Base-by-base conservation (phyloP, 2,888 invertebrate genomes). In the Melanargia galathea region DNA sequence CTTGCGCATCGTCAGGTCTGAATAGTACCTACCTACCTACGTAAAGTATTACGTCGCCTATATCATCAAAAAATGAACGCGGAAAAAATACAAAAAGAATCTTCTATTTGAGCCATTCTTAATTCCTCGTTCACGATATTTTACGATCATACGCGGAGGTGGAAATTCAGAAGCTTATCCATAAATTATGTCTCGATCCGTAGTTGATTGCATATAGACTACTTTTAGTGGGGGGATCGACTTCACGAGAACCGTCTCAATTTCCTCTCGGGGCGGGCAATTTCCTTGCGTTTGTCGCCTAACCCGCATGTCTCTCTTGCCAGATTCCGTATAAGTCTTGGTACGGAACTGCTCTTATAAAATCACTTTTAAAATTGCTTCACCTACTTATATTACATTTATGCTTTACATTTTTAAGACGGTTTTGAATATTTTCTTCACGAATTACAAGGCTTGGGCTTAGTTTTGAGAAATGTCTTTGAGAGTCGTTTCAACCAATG, bases 261-360 rank as follows among this genome's bases (percentile, higher is more conserved):
- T 88, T 87, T 87, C 85, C 88, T 80, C 76, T 68, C 73, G 77
- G 76, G 76, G 78, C 73, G 75, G 76, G 82, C 85, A 86, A 89
- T 89, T 88, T 89, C 87, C 87, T 85, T 73, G 73, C 78, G 84
- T 84, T 86, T 85, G 86, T 80, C 82, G 76, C 69, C 63, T 62
- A 54, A 58, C 63, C 62, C 38, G 48, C 64, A 57, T n/a, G 57
- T 57, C 57, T 45, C 30, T 16, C 30, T 57, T 18, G 45, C 30
- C 18, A 40, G 16, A 11, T 18, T 43, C 43, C 24, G 24, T 22
- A 24, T 43, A 24, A 55, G 33, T 52, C 33, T 20, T 52, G 11
- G 51, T 33, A 11, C 16, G 24, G 43, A 55, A 43, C 26, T 55
- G 24, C 26, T 43, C 26, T 26, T 26, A 55, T 55, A 40, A 55